Conservation (phyloP, 2,113 vertebrate genomes). For the Tachycineta bicolor region DNA sequence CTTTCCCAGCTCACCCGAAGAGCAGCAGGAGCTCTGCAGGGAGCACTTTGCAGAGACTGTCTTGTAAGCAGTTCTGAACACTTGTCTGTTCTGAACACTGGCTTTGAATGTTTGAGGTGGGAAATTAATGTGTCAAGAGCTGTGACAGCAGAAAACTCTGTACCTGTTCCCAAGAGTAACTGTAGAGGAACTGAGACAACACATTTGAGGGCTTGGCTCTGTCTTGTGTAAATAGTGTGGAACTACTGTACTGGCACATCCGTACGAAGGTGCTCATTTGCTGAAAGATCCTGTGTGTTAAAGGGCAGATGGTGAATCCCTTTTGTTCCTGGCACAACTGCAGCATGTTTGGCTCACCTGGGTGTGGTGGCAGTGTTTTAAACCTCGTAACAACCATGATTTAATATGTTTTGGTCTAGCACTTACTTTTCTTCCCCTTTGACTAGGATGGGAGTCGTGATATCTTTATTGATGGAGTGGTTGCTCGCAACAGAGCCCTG, state of each 20-base stretch:
- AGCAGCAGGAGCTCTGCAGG: not conserved
- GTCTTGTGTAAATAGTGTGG: not conserved
- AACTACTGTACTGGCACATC: conserved; percentile 1
- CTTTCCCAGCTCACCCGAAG: not conserved
- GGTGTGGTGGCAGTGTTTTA: not conserved
- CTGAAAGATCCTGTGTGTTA: not conserved
- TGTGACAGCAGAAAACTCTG: not conserved
- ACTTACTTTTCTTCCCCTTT: conserved; percentile 14
- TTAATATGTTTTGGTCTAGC: not conserved
- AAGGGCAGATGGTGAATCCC: not conserved
- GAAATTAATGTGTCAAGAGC: not conserved
- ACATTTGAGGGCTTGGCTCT: conserved; percentile 23
- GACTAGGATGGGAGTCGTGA: conserved; percentile 86
- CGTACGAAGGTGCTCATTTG: not conserved
- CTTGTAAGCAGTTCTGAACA: not conserved
- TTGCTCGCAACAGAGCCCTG: conserved; percentile 91
- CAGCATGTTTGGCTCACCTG: not conserved
- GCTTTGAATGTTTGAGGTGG: not conserved
- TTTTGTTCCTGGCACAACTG: not conserved
- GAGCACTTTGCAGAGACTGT: not conserved
- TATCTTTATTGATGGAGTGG: conserved; percentile 93
- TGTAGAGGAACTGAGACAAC: not conserved
- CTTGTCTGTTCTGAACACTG: not conserved
- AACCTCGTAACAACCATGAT: not conserved
- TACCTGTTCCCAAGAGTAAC: not conserved